Conservation (phyloP, 2,888 invertebrate genomes). For the Agrochola litura region DNA sequence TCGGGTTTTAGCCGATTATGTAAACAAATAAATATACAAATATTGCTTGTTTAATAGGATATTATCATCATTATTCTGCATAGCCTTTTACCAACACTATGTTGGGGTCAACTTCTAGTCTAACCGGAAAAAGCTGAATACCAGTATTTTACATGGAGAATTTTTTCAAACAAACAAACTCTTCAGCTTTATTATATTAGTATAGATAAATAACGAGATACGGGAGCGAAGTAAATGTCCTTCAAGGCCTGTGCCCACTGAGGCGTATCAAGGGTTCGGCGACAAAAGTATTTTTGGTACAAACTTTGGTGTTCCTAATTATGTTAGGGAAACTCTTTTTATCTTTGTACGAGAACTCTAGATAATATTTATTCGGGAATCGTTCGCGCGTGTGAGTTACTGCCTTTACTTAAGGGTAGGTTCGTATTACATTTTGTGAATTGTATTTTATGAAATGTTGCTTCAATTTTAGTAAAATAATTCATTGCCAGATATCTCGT, state of each 20-base stretch:
- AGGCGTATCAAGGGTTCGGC: slow-evolving; percentile 37
- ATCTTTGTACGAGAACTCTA: slow-evolving; percentile 32
- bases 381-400: slow-evolving; percentile 38
- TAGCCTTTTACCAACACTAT: too few species aligned
- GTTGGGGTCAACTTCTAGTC: too few species aligned
- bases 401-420: slow-evolving; percentile 13
- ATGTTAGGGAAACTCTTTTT: slow-evolving; percentile 56
- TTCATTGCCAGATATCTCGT: background rate
- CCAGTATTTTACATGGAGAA: too few species aligned
- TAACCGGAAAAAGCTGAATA: too few species aligned
- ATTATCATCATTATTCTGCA: too few species aligned
- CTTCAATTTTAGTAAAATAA: slow-evolving; percentile 1
- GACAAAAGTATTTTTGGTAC: slow-evolving; percentile 45
- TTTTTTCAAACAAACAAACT: background rate
- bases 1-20: too few species aligned
- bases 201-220: slow-evolving; percentile 53
- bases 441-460: background rate
- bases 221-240: slow-evolving; percentile 45
- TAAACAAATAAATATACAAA: too few species aligned
- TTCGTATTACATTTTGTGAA: slow-evolving; percentile 14
- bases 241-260: slow-evolving; percentile 48
- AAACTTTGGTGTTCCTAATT: slow-evolving; percentile 57
- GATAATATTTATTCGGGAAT: slow-evolving; percentile 42
- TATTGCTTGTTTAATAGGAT: too few species aligned
- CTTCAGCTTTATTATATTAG: background rate